A percentile compares a stretch with the other conserved stretches of the same genome.
These are phyloP conservation scores for Loriculus beryllinus DNA, from an alignment of 2,797 vertebrate species.

Conservation along the genomic window DNA sequence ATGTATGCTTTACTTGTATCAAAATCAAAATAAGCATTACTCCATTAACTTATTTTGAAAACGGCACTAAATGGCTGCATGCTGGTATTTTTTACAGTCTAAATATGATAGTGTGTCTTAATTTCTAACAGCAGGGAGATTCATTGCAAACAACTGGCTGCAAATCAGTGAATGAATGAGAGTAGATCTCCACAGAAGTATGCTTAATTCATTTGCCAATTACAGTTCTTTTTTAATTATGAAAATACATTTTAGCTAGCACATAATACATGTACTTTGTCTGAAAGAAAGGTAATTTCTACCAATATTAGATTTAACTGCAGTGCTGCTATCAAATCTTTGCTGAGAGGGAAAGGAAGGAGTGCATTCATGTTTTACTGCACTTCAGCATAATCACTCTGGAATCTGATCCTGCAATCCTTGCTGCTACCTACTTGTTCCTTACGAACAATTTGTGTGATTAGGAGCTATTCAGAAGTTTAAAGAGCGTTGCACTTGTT, in stretches of 20 bases:
- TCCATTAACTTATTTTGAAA: not conserved
- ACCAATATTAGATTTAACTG: not conserved
- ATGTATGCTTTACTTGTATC: not conserved
- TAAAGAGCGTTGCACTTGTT: not conserved
- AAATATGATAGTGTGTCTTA: accelerated
- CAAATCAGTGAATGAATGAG: not conserved
- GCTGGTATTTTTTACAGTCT: not conserved
- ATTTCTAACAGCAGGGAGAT: not conserved
- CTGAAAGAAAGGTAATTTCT: not conserved
- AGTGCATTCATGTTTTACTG: not conserved
- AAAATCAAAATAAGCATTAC: not conserved
- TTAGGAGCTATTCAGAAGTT: not conserved
- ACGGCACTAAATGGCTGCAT: not conserved
- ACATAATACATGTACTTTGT: not conserved
- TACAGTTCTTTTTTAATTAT: not conserved
- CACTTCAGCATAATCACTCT: not conserved
- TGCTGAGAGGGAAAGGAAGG: not conserved
- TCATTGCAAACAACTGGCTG: not conserved
- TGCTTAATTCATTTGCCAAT: not conserved
- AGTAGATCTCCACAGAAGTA: not conserved
- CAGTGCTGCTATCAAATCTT: not conserved
- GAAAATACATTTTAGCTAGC: not conserved
- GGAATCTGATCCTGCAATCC: not conserved
- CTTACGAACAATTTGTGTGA: not conserved
- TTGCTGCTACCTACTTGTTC: not conserved